phyloP scores from a whole-genome alignment of 2,797 vertebrate genomes.

The Botia almorhae region DNA sequence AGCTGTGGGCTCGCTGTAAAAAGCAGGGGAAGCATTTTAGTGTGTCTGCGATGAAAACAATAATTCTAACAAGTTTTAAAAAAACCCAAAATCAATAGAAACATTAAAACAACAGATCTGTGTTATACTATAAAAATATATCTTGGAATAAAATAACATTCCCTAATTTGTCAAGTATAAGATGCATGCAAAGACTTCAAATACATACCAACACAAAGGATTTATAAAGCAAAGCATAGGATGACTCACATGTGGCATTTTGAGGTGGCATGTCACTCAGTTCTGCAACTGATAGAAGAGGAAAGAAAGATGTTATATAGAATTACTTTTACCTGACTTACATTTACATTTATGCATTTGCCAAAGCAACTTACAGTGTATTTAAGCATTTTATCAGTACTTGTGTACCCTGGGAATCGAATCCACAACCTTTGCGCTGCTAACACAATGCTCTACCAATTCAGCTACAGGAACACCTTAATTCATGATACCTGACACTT shows the following conservation, averaged over 20 bases:
- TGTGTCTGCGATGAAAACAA: conserved; percentile 15
- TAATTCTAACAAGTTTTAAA: too few species aligned
- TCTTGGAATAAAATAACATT: too few species aligned
- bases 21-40: conserved; percentile 2
- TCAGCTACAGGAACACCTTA: too few species aligned
- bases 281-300: conserved; percentile 31
- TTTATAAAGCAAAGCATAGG: conserved; percentile 12
- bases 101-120: background rate
- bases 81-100: conserved; percentile 2
- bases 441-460: too few species aligned
- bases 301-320: background rate
- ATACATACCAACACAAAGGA: background rate
- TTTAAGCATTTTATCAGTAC: too few species aligned
- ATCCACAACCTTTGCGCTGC: too few species aligned
- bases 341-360: too few species aligned
- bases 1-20: conserved; percentile 67
- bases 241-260: conserved; percentile 25
- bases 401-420: too few species aligned
- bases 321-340: background rate
- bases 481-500: too few species aligned
- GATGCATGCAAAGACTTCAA: background rate
- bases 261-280: conserved; percentile 22
- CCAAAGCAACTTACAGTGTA: too few species aligned
- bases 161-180: background rate
- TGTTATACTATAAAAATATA: background rate